phyloP scores from a whole-genome alignment of 2,797 vertebrate species.

The Protosalanx chinensis region DNA sequence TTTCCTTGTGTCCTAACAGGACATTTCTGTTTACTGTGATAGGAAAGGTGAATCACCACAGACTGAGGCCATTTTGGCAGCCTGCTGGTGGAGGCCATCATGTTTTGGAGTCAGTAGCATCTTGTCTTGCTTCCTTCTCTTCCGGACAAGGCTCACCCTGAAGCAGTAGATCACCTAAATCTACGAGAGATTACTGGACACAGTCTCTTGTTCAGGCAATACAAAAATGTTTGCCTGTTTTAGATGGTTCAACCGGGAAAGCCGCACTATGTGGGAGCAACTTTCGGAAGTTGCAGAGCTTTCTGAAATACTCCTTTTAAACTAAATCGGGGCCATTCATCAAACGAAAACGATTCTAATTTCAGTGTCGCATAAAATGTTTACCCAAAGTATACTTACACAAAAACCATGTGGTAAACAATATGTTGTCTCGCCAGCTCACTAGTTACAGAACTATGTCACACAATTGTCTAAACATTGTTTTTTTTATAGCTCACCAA shows the following conservation, averaged over 20 bases:
- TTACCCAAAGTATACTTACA: slow-evolving; percentile 19
- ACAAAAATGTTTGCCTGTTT: slow-evolving; percentile 5
- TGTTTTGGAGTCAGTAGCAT: slow-evolving; percentile 36
- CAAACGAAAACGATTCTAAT: slow-evolving; percentile 17
- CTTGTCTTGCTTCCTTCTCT: background rate
- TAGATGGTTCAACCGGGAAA: slow-evolving; percentile 5
- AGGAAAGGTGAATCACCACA: too few species aligned
- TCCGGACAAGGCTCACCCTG: slow-evolving; percentile 7
- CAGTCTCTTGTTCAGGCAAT: background rate
- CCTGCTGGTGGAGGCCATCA: slow-evolving; percentile 47
- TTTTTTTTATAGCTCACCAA: slow-evolving; percentile 49
- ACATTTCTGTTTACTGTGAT: background rate
- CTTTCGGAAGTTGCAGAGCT: slow-evolving; percentile 14
- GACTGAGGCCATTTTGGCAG: slow-evolving; percentile 38
- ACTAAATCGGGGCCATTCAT: slow-evolving; percentile 11
- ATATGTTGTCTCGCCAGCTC: slow-evolving; percentile 15
- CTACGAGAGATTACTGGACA: background rate
- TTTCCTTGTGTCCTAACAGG: background rate
- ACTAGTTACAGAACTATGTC: slow-evolving; percentile 29
- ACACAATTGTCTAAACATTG: slow-evolving; percentile 40
- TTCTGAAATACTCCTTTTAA: slow-evolving; percentile 9
- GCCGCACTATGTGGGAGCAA: slow-evolving; percentile 1
- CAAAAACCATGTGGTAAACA: slow-evolving; percentile 6
- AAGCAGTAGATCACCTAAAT: slow-evolving; percentile 9
- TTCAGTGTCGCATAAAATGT: slow-evolving; percentile 13